Conservation (phyloP, 2,113 vertebrate species). For the Serilophus lunatus region DNA sequence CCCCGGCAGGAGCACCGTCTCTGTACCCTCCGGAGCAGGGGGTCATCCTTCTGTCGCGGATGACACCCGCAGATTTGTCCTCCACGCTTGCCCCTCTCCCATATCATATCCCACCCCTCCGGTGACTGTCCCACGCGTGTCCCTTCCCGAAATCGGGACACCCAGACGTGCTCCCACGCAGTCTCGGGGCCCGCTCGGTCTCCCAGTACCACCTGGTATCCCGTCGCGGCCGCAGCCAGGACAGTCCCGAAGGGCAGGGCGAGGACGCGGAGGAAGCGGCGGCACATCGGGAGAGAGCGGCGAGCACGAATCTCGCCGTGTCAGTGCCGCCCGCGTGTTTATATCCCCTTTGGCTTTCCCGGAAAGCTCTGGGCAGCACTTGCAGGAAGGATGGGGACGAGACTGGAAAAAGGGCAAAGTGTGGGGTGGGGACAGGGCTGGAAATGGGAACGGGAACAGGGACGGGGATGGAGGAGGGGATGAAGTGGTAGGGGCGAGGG, state of each 20-base stretch:
- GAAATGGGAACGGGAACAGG: too few species aligned
- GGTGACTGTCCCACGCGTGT: fast-evolving
- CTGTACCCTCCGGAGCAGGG: neutral
- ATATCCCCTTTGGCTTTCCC: neutral
- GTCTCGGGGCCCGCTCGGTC: neutral
- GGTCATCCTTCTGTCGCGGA: too few species aligned
- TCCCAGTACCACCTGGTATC: neutral
- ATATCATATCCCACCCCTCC: fast-evolving
- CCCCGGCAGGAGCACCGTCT: fast-evolving
- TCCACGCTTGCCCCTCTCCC: fast-evolving
- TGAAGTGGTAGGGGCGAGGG: neutral
- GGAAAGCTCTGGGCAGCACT: neutral
- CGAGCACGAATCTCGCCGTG: fast-evolving
- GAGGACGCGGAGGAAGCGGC: neutral
- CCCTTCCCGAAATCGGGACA: neutral
- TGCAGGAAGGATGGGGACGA: fast-evolving
- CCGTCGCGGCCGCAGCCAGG: neutral
- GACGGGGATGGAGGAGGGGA: neutral
- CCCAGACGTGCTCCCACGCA: neutral
- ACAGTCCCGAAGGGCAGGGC: neutral
- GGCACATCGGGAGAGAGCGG: neutral
- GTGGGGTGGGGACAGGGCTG: fast-evolving
- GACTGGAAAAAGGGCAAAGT: fast-evolving
- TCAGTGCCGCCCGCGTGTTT: fast-evolving
- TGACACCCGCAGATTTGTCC: neutral